Percentiles rank a stretch among this genome's conserved stretches.
Evolutionary conservation across 2,113 vertebrate species (phyloP).

Genomic region (Danio rerio): DNA sequence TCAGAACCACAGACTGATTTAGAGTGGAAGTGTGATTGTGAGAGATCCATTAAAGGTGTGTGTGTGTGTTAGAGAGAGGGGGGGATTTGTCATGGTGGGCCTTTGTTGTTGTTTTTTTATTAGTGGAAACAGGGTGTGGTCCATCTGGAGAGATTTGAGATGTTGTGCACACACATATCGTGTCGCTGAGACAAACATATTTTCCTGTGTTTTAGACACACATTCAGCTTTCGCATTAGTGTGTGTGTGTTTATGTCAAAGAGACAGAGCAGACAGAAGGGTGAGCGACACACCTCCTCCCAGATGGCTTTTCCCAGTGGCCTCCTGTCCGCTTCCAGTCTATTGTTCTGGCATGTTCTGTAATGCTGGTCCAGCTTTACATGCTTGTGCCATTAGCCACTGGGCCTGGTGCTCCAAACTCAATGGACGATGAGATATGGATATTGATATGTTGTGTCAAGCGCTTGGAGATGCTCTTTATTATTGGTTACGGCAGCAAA

Average conservation of each 20-base stretch:
- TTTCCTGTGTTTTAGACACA: conserved; percentile 40
- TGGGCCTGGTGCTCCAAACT: not conserved
- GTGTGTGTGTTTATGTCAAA: conserved; percentile 3
- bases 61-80: conserved; percentile 61
- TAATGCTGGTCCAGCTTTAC: conserved; percentile 68
- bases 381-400: not conserved
- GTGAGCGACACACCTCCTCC: conserved; percentile 76
- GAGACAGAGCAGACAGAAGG: conserved; percentile 71
- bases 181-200: conserved; percentile 40
- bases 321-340: conserved; percentile 75
- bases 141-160: conserved; percentile 64
- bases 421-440: conserved; percentile 18
- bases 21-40: conserved; percentile 94
- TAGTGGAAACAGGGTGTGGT: conserved; percentile 94
- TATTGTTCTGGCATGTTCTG: conserved; percentile 81
- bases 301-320: conserved; percentile 81
- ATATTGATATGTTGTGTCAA: conserved; percentile 25
- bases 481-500: conserved; percentile 37
- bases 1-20: conserved; percentile 94
- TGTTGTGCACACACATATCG: conserved; percentile 40
- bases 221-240: conserved; percentile 13
- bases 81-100: not conserved
- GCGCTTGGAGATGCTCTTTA: conserved; percentile 19
- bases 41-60: conserved; percentile 87
- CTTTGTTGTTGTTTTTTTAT: conserved; percentile 78